Evolutionary conservation across 2,888 invertebrate genomes (phyloP).

Genomic region (Cantharis rufa): DNA sequence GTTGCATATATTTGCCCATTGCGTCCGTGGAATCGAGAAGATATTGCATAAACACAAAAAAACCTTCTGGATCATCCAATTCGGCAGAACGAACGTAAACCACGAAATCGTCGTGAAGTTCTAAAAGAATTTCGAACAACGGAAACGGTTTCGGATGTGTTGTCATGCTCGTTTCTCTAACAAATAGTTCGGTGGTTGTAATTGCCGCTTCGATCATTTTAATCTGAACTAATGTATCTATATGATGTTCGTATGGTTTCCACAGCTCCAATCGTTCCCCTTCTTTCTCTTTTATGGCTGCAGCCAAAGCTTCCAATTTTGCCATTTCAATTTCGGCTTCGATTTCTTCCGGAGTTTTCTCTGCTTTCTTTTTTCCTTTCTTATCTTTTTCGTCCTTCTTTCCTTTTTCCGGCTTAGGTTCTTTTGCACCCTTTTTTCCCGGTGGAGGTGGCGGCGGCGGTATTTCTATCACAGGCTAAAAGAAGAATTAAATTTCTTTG

Average conservation of each 20-base stretch:
- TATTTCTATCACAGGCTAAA: not conserved
- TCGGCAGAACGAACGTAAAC: slow-evolving; percentile 76
- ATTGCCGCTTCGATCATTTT: slow-evolving; percentile 61
- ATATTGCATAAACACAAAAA: slow-evolving; percentile 68
- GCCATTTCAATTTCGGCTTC: slow-evolving; percentile 29
- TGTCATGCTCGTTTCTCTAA: slow-evolving; percentile 58
- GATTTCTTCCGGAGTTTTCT: slow-evolving; percentile 27
- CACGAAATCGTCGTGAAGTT: slow-evolving; percentile 74
- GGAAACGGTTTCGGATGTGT: slow-evolving; percentile 63
- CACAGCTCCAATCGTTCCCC: slow-evolving; percentile 52
- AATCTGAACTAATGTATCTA: slow-evolving; percentile 67
- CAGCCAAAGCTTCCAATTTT: slow-evolving; percentile 40
- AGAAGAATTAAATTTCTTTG: not conserved
- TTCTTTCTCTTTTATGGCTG: slow-evolving; percentile 34
- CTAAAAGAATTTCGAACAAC: slow-evolving; percentile 76
- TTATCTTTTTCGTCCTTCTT: slow-evolving; percentile 37
- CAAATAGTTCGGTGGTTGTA: slow-evolving; percentile 63
- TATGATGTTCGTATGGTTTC: slow-evolving; percentile 66
- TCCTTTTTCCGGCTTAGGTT: slow-evolving; percentile 46
- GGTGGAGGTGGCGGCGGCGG: not conserved
- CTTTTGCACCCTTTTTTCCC: not conserved
- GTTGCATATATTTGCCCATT: slow-evolving; percentile 72
- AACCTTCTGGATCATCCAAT: slow-evolving; percentile 65
- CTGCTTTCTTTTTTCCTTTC: slow-evolving; percentile 14
- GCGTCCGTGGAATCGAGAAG: slow-evolving; percentile 78